Evolutionary conservation across 2,888 invertebrate genomes (phyloP).

Genomic region (Bimastos eiseni): DNA sequence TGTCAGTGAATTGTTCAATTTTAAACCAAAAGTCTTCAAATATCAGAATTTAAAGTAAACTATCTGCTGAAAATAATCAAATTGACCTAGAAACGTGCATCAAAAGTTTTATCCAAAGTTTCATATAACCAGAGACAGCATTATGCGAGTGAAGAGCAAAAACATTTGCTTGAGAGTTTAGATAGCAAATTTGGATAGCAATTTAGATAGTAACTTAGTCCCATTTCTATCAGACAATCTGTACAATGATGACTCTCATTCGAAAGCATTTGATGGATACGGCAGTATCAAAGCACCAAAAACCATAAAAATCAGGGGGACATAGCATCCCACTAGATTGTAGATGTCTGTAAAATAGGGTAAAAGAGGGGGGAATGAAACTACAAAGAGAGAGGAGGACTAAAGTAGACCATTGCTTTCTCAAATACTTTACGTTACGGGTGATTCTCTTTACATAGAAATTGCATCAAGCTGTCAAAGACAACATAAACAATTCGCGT

Average conservation of each 20-base stretch:
- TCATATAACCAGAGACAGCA: too few relatives aligned
- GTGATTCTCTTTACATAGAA: not conserved
- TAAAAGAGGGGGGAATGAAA: not conserved
- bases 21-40: too few relatives aligned
- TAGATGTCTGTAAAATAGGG: not conserved
- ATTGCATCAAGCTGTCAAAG: not conserved
- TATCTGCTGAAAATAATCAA: too few relatives aligned
- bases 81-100: too few relatives aligned
- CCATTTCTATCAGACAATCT: not conserved
- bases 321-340: not conserved
- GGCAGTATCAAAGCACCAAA: not conserved
- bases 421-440: not conserved
- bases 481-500: not conserved
- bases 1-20: too few relatives aligned
- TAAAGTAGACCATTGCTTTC: not conserved
- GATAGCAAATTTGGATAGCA: too few relatives aligned
- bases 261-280: not conserved
- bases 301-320: too few relatives aligned
- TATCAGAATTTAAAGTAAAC: too few relatives aligned
- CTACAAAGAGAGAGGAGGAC: not conserved
- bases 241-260: not conserved
- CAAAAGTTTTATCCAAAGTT: too few relatives aligned
- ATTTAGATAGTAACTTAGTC: too few relatives aligned
- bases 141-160: too few relatives aligned
- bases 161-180: too few relatives aligned